These are phyloP conservation scores for Crepidodera aurea DNA, from an alignment of 2,888 invertebrate genomes.

Conservation along the genomic window DNA sequence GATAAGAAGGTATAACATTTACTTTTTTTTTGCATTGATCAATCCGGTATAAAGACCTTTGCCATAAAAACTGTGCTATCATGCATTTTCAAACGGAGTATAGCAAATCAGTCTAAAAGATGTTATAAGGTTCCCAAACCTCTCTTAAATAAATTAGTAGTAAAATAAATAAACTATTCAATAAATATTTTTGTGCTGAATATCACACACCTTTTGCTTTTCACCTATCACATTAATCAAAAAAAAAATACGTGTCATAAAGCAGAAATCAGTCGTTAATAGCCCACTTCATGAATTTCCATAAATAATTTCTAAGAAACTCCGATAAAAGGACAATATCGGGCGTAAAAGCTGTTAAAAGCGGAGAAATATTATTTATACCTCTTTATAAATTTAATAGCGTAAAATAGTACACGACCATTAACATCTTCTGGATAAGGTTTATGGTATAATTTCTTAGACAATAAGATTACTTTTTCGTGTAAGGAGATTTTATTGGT, in stretches of 20 bases:
- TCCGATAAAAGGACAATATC: constrained; percentile 28
- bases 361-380: constrained; percentile 39
- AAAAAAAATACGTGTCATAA: neutral
- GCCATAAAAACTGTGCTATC: too few relatives aligned
- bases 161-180: too few relatives aligned
- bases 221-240: neutral
- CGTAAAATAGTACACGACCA: constrained; percentile 38
- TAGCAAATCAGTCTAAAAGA: too few relatives aligned
- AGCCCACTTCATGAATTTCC: constrained; percentile 15
- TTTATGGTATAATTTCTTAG: constrained; percentile 36
- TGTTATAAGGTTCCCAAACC: too few relatives aligned
- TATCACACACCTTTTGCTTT: neutral
- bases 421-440: constrained; percentile 35
- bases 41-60: too few relatives aligned
- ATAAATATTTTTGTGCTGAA: too few relatives aligned
- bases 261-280: constrained; percentile 15
- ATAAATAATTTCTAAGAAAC: constrained; percentile 22
- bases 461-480: constrained; percentile 38
- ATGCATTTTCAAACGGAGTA: too few relatives aligned
- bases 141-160: too few relatives aligned
- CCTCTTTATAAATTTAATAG: constrained; percentile 39
- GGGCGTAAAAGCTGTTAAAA: constrained; percentile 30
- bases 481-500: constrained; percentile 33
- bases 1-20: too few relatives aligned
- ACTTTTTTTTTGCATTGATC: too few relatives aligned